A percentile compares a stretch with the other conserved stretches of the same genome.
phyloP scores from a whole-genome alignment of 2,888 invertebrate species.

The Platycheirus rosarum region DNA sequence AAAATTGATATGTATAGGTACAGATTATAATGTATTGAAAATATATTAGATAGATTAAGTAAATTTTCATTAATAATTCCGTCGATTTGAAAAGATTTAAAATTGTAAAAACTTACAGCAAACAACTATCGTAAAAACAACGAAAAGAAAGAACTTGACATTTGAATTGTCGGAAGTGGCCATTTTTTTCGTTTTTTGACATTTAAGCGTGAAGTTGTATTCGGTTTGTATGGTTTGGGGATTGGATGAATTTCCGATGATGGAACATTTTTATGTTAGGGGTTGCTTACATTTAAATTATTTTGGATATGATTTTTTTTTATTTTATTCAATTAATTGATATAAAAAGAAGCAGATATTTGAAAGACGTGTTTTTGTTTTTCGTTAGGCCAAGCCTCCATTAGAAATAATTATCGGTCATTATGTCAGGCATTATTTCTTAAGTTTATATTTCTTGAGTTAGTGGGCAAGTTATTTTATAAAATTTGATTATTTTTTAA shows the following conservation, averaged over 20 bases:
- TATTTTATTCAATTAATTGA: too few relatives aligned
- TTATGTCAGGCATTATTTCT: too few relatives aligned
- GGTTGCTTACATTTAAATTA: background rate
- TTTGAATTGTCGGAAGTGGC: conserved; percentile 78
- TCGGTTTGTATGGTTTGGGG: conserved; percentile 15
- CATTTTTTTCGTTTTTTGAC: conserved; percentile 59
- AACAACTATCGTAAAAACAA: conserved; percentile 81
- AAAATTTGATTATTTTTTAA: too few relatives aligned
- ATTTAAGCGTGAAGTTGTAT: conserved; percentile 41
- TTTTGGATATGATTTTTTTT: too few relatives aligned
- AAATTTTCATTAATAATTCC: conserved; percentile 57
- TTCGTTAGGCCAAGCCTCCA: too few relatives aligned
- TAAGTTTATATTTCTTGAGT: too few relatives aligned
- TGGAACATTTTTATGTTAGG: background rate
- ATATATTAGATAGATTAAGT: conserved; percentile 7
- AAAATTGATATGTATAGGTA: conserved; percentile 60
- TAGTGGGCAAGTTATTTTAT: too few relatives aligned
- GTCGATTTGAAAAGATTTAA: conserved; percentile 54
- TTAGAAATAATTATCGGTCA: too few relatives aligned
- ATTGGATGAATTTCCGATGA: conserved; percentile 18
- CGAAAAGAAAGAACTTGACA: conserved; percentile 82
- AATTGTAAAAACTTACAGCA: conserved; percentile 79
- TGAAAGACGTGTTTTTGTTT: too few relatives aligned
- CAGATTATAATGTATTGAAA: background rate
- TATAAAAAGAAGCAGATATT: too few relatives aligned